Evolutionary conservation across 2,797 vertebrate genomes (phyloP).

Genomic region (Cyprinodon diabolis): DNA sequence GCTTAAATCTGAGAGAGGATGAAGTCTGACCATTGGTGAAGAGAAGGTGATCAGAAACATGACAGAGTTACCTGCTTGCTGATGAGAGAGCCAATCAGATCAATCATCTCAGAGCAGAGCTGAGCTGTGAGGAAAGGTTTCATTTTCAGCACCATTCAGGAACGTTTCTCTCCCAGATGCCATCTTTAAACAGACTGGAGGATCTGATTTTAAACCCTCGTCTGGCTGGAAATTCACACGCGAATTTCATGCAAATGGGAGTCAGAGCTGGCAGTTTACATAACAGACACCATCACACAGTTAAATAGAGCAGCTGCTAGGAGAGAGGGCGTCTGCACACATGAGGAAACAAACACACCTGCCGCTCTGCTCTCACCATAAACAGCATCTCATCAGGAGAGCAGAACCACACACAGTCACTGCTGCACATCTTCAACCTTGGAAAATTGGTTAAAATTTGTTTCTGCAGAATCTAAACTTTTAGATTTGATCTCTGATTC

Average conservation of each 20-base stretch:
- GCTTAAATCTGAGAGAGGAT: neutral
- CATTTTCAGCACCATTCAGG: neutral
- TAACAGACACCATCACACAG: constrained; percentile 49
- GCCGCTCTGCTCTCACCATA: constrained; percentile 30
- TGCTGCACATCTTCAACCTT: too few relatives aligned
- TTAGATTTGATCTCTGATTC: too few relatives aligned
- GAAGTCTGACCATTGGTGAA: neutral
- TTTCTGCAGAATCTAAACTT: too few relatives aligned
- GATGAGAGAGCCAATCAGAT: neutral
- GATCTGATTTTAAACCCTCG: neutral
- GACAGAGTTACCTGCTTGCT: neutral
- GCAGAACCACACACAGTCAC: neutral
- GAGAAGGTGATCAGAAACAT: neutral
- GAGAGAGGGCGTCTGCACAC: constrained; percentile 18
- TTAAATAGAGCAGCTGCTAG: constrained; percentile 54
- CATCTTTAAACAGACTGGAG: neutral
- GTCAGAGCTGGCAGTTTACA: constrained; percentile 55
- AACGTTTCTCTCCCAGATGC: neutral
- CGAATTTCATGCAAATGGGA: constrained; percentile 25
- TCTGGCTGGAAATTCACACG: neutral
- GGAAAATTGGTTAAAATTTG: too few relatives aligned
- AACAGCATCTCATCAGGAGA: constrained; percentile 12
- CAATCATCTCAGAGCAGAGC: neutral
- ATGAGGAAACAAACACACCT: constrained; percentile 45
- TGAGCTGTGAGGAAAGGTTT: neutral